Conservation (phyloP, 2,888 invertebrate species). For the Epinotia bilunana region DNA sequence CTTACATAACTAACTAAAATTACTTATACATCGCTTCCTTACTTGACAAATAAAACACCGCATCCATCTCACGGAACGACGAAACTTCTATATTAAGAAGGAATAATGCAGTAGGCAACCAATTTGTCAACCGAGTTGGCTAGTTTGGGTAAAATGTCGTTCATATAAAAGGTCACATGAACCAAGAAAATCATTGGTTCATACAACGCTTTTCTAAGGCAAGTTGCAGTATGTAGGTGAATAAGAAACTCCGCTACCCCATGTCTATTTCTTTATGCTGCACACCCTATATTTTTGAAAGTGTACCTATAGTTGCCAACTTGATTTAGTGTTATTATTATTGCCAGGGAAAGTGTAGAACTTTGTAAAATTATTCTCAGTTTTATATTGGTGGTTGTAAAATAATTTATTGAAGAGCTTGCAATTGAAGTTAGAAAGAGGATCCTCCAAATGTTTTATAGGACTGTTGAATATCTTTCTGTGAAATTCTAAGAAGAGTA, state of each 20-base stretch:
- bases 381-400: constrained; percentile 64
- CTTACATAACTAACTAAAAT: too few species aligned
- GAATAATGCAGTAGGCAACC: constrained; percentile 52
- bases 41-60: constrained; percentile 46
- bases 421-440: constrained; percentile 49
- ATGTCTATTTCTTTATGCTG: constrained; percentile 14
- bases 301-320: constrained; percentile 51
- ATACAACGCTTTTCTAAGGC: not conserved
- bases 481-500: not conserved
- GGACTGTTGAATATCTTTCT: constrained; percentile 18
- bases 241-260: not conserved
- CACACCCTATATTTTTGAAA: constrained; percentile 50
- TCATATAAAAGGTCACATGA: not conserved
- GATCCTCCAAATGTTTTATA: constrained; percentile 49
- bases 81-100: constrained; percentile 49
- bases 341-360: constrained; percentile 70
- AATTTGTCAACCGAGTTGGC: constrained; percentile 24
- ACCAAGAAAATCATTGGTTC: constrained; percentile 1
- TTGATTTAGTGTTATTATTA: constrained; percentile 79
- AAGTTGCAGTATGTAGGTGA: not conserved
- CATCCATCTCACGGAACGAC: constrained; percentile 36
- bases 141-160: not conserved
- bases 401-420: constrained; percentile 68
- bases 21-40: constrained; percentile 38
- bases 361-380: constrained; percentile 67